These are phyloP conservation scores for Lamellibrachia satsuma DNA, from an alignment of 2,888 invertebrate genomes.

Conservation along the genomic window DNA sequence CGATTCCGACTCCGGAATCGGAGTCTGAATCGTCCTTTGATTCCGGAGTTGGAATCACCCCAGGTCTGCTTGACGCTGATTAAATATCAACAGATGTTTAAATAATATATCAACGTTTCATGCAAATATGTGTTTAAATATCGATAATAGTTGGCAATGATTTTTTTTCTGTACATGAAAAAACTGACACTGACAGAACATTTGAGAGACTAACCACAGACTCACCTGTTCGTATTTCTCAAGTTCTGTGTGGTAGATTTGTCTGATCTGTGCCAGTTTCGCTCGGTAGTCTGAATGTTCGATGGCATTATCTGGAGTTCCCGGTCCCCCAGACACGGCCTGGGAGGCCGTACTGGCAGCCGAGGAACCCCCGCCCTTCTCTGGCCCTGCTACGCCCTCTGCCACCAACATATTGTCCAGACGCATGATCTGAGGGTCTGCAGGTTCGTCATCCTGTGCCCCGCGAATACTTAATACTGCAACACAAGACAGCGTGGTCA, in stretches of 20 bases:
- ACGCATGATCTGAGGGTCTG: constrained; percentile 97
- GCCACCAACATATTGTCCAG: constrained; percentile 97
- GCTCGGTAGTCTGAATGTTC: constrained; percentile 99
- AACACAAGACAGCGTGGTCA: not conserved
- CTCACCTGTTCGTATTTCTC: constrained; percentile 94
- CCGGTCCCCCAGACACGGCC: constrained; percentile 72
- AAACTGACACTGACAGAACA: too few species aligned
- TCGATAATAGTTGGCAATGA: too few species aligned
- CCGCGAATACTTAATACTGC: constrained; percentile 74
- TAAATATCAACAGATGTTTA: too few species aligned
- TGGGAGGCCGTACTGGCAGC: constrained; percentile 59
- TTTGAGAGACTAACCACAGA: too few species aligned
- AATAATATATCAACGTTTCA: too few species aligned
- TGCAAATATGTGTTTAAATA: too few species aligned
- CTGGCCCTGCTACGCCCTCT: constrained; percentile 77
- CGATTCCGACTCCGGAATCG: too few species aligned
- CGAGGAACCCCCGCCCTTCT: constrained; percentile 63
- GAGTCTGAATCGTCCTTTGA: too few species aligned
- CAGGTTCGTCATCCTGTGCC: constrained; percentile 97
- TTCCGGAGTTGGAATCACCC: too few species aligned
- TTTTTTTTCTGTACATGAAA: too few species aligned
- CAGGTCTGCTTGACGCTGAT: too few species aligned
- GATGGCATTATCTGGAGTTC: constrained; percentile 71
- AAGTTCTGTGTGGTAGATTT: constrained; percentile 98
- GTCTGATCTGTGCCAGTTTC: constrained; percentile 96